phyloP scores from a whole-genome alignment of 2,888 invertebrate species.

The Limnephilus marmoratus region DNA sequence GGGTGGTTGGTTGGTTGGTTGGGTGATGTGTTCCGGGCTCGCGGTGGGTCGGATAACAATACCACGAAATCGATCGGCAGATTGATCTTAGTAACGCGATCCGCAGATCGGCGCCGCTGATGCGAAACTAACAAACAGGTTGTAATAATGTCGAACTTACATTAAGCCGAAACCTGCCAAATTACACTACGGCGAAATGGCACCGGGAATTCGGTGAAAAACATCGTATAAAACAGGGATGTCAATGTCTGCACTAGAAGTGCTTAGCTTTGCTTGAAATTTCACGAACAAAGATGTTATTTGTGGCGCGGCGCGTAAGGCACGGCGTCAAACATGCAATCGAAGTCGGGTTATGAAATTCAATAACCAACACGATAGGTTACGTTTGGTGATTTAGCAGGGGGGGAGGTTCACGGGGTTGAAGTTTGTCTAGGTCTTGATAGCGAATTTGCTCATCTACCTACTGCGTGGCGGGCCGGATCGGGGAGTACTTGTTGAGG shows the following conservation, averaged over 20 bases:
- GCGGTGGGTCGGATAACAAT: not conserved
- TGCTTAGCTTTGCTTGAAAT: too few species aligned
- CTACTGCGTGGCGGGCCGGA: too few species aligned
- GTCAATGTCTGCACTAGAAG: not conserved
- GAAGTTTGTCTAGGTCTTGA: too few species aligned
- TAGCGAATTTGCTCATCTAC: too few species aligned
- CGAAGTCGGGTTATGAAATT: too few species aligned
- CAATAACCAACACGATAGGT: too few species aligned
- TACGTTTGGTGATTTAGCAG: too few species aligned
- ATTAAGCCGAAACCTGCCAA: not conserved
- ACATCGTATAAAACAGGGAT: not conserved
- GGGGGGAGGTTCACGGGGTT: too few species aligned
- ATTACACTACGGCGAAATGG: not conserved
- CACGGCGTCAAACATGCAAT: too few species aligned
- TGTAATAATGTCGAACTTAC: not conserved
- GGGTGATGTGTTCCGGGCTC: not conserved
- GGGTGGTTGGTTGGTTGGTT: not conserved
- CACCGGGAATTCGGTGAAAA: not conserved
- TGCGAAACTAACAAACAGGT: not conserved
- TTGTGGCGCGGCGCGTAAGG: too few species aligned
- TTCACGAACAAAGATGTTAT: too few species aligned
- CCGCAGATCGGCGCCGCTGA: not conserved
- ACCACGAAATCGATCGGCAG: constrained; percentile 2
- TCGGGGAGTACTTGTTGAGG: too few species aligned
- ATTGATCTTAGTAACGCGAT: not conserved